A percentile compares a stretch with the other conserved stretches of the same genome.
Evolutionary conservation across 2,797 vertebrate genomes (phyloP).

Genomic region (Pangasius krempfi): DNA sequence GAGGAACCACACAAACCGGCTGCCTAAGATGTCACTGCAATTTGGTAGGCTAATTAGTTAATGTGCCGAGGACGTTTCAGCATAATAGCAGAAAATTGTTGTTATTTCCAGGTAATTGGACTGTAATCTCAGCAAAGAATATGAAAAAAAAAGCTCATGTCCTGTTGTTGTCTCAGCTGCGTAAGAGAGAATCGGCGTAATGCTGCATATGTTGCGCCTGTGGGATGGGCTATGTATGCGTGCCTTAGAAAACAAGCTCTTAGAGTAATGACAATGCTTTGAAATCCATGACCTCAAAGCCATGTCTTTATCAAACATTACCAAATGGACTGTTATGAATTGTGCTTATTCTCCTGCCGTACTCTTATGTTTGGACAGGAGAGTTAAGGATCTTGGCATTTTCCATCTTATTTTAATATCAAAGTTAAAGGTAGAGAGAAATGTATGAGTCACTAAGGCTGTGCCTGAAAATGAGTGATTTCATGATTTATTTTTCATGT

Average conservation of each 20-base stretch:
- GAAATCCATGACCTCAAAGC: slow-evolving; percentile 22
- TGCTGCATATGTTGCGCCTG: slow-evolving; percentile 6
- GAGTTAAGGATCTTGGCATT: not conserved
- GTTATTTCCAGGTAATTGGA: slow-evolving; percentile 51
- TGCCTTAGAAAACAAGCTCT: slow-evolving; percentile 23
- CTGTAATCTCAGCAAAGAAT: slow-evolving; percentile 50
- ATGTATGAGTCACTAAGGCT: not conserved
- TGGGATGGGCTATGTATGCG: not conserved
- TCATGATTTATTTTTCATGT: not conserved
- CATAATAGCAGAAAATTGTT: slow-evolving; percentile 58
- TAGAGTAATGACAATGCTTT: slow-evolving; percentile 31
- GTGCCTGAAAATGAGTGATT: not conserved
- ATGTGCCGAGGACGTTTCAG: slow-evolving; percentile 53
- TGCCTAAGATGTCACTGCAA: slow-evolving; percentile 26
- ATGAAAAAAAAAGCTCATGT: not conserved
- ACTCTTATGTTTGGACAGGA: not conserved
- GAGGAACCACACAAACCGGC: not conserved
- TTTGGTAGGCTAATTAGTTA: slow-evolving; percentile 58
- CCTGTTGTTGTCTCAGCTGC: slow-evolving; percentile 40
- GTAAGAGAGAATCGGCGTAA: slow-evolving; percentile 11
- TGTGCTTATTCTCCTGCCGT: not conserved
- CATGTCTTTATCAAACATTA: slow-evolving; percentile 5
- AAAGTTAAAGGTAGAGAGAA: not conserved
- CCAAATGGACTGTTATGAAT: not conserved
- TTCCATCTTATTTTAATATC: not conserved